Base-by-base conservation (phyloP, 2,113 vertebrate species). In the Atherinomorus stipes region DNA sequence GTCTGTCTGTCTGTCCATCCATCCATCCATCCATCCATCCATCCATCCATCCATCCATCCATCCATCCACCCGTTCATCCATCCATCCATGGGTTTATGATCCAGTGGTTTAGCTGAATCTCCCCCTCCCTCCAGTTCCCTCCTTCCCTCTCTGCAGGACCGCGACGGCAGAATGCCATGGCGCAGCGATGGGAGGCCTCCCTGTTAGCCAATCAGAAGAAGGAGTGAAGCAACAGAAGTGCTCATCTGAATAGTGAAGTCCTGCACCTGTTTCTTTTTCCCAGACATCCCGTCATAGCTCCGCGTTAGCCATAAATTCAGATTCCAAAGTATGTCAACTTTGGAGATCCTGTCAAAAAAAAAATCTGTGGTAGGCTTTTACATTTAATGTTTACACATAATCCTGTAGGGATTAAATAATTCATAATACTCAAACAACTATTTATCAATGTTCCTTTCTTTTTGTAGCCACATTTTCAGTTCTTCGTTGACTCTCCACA, bases 141-240 rank as follows among this genome's bases (percentile, higher is more conserved):
- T 51, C 56, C 70, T 11, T 80, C 66, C 66, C 82, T 88, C 60
- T 86, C 80, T 44, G 76, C 78, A n/a, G 72, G 74, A 49, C 76
- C 84, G 31, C 78, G 53, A 34, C 89, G 86, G 57, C 88, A 86
- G 76, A 93, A 88, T 44, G 71, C 89, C 71, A 88, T 91, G 91
- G 88, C 91, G 1, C 85, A 84, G 47, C 82, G 85, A 40, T 91
- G 90, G 89, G 92, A 92, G 78, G 89, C 88, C 42, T 87, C 84
- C 34, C 76, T 92, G 12, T 68, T 85, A 71, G 74, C 89, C 89
- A 90, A 86, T 89, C 85, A 91, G 85, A 89, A 92, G 81, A 84
- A 89, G 77, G 84, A 89, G 11, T 91, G 7, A 64, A 90, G 52
- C 53, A 2, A 9, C 13, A 1, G 6, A 22, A 13, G 5, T 8